phyloP scores from a whole-genome alignment of 2,797 vertebrate genomes.

The Nyctibius grandis region DNA sequence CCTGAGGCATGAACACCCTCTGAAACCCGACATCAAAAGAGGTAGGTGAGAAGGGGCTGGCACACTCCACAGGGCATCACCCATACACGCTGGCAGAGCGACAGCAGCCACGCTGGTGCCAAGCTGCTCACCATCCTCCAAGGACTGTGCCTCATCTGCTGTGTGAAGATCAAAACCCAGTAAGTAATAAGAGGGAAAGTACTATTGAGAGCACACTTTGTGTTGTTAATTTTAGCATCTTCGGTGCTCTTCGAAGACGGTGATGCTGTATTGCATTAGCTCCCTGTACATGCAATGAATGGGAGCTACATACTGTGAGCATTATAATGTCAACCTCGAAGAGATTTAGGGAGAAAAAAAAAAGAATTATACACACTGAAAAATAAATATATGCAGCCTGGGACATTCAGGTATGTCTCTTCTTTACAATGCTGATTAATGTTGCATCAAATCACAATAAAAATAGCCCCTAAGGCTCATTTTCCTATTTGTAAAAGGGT shows the following conservation, averaged over 20 bases:
- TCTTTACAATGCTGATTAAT: background rate
- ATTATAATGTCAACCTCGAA: background rate
- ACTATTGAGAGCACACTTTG: accelerated
- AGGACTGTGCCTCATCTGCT: background rate
- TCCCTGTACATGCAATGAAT: background rate
- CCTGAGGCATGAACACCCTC: background rate
- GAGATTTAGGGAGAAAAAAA: background rate
- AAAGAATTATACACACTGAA: background rate
- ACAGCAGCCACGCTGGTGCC: background rate
- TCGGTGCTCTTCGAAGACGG: background rate
- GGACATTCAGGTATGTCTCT: background rate
- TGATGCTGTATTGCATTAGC: background rate
- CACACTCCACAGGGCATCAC: background rate
- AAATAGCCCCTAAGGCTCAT: background rate
- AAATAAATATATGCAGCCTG: background rate
- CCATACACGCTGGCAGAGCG: background rate
- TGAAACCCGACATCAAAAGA: background rate
- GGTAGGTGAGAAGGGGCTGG: background rate
- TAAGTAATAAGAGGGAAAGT: background rate
- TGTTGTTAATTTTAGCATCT: background rate
- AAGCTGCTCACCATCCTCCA: background rate
- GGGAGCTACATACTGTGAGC: background rate
- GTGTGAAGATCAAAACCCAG: accelerated
- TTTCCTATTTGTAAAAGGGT: background rate
- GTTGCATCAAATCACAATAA: constrained; percentile 1